Evolutionary conservation across 2,113 vertebrate genomes (phyloP), one percentile per base, ranked within the genome.

Genomic region (Neoarius graeffei): DNA sequence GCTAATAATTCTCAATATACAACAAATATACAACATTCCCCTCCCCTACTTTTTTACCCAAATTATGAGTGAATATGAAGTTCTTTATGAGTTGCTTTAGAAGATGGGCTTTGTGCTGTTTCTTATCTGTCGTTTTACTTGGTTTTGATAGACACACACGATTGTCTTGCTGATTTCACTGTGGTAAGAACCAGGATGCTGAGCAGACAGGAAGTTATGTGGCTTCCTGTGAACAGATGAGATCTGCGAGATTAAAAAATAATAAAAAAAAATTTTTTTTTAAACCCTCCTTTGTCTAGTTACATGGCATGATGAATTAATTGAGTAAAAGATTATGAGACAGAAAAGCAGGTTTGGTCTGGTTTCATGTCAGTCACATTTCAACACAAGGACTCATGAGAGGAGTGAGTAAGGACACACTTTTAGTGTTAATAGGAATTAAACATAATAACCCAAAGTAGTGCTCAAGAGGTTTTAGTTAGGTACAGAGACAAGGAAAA

Each of bases 161-260:
- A 54, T n/a, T 1, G 1, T 52, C 20, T 76, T 13, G 3, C 35
- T 15, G 25, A 4, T 17, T n/a, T 7, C 19, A 25, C 5, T 76
- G 2, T 1, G 35, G 0, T 74, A 9, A 30, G 77, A 66, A 3
- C 48, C 59, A 30, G 60, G 56, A 23, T 64, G 81, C 76, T 50
- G 80, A 86, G 5, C 60, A 0, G 35, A 91, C 60, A 88, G 94
- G 94, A 94, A 93, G 91, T 92, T 86, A 86, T 90, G 66, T 81
- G 80, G 88, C 92, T 95, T 95, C 94, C 95, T 94, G 94, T 93
- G 25, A 59, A 77, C 90, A 0, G 79, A 93, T 90, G 88, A 88
- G 89, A 88, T 85, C 88, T 86, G 14, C 13, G 1, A 88, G 10
- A 56, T 4, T 35, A 13, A 56, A 50, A 73, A 83, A n/a, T n/a